Evolutionary conservation across 2,797 vertebrate species (phyloP), one percentile per base, ranked within the genome.

Genomic region (Falco columbarius): DNA sequence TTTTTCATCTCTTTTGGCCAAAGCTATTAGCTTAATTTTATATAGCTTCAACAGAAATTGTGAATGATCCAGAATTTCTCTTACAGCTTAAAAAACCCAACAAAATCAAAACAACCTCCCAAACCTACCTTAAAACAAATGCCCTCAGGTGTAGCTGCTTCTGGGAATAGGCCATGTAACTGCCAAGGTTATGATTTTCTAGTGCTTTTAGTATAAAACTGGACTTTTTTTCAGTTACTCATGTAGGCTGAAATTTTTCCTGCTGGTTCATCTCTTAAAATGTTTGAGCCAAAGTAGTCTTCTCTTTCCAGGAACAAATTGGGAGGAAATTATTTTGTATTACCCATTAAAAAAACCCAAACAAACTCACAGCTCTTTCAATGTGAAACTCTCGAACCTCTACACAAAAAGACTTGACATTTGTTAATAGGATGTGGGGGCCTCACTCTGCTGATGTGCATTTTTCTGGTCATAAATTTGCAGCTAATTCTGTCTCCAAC

Each of bases 291-390:
- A 97, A 95, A 95, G 10, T 70, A 70, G 61, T 70, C 62, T 83
- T 87, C 91, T 95, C 96, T 95, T 96, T 97, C 96, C 93, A 96
- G 93, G 94, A 96, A 96, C 87, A 96, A 97, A 95, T 72, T 96
- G 92, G 18, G 84, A 96, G 95, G 94, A 96, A 96, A 96, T 97
- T 85, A 67, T 89, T 95, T 96, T 92, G 75, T 89, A 87, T 95
- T 95, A 38, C 56, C 91, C 92, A 87, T 92, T 76, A 23, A 92
- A 92, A 80, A 83, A 32, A 6, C 3, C 12, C 73, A 88, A 95
- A 90, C 86, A 96, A 89, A 32, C 59, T 82, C 91, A 71, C 91
- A 97, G 92, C 92, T 97, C 89, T 74, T 94, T 84, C 79, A 62
- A n/a, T 63, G 61, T 59, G 81, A 92, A 94, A 72, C 59, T 85